phyloP scores from a whole-genome alignment of 2,888 invertebrate species.

The Melanostoma scalare region DNA sequence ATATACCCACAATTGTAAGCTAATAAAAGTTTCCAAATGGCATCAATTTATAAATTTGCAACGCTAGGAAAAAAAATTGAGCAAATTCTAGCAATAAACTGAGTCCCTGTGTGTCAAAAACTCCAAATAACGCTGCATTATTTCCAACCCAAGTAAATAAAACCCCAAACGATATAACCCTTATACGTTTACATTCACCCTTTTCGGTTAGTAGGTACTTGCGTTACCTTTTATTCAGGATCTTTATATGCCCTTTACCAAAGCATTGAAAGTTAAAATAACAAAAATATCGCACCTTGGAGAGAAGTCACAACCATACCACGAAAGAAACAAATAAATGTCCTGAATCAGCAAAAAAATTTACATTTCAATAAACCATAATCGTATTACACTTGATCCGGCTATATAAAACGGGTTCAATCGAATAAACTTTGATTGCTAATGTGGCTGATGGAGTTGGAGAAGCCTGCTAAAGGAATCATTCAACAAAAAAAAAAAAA shows the following conservation, averaged over 20 bases:
- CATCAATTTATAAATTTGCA: slow-evolving; percentile 74
- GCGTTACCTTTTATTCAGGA: slow-evolving; percentile 22
- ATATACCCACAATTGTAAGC: too few relatives aligned
- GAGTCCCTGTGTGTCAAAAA: slow-evolving; percentile 17
- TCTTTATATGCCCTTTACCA: slow-evolving; percentile 35
- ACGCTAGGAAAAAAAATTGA: slow-evolving; percentile 47
- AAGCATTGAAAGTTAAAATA: slow-evolving; percentile 14
- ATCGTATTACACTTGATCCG: slow-evolving; percentile 74
- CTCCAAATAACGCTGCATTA: slow-evolving; percentile 38
- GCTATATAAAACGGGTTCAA: slow-evolving; percentile 33
- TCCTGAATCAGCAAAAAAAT: slow-evolving; percentile 81
- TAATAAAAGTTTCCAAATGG: slow-evolving; percentile 46
- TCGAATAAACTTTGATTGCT: slow-evolving; percentile 42
- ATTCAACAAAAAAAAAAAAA: background rate
- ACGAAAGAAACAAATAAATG: slow-evolving; percentile 74
- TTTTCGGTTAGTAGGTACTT: slow-evolving; percentile 3
- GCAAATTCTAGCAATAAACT: slow-evolving; percentile 40
- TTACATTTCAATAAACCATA: slow-evolving; percentile 82
- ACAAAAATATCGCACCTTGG: slow-evolving; percentile 45
- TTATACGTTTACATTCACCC: slow-evolving; percentile 12
- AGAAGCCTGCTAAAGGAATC: slow-evolving; percentile 4
- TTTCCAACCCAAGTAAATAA: slow-evolving; percentile 54
- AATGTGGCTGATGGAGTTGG: slow-evolving; percentile 4
- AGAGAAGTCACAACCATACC: slow-evolving; percentile 15
- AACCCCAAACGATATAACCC: slow-evolving; percentile 41